Evolutionary conservation across 2,113 vertebrate species (phyloP), one percentile per base, ranked within the genome.

Genomic region (Camelus bactrianus): DNA sequence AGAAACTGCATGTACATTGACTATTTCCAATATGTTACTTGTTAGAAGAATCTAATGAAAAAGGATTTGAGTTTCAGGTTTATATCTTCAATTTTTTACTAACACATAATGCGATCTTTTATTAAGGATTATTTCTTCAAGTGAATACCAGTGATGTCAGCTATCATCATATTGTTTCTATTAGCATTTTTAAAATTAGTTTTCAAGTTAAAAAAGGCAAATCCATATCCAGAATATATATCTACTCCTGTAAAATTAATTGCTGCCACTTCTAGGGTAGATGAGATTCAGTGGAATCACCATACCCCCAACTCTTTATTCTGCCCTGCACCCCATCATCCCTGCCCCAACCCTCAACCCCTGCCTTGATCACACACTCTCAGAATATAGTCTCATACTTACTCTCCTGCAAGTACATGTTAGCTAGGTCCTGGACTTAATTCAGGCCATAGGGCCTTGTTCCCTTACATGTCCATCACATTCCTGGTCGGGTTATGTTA

Each of bases 1-100:
- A 95, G 76, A 91, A 79, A 38, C 46, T 85, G 4, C 11, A 75
- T 56, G 6, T 69, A 15, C 19, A 46, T 56, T 75, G 86, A 69
- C 75, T 87, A 56, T 88, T 94, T 96, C 93, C 65, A 91, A n/a
- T 84, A 10, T 95, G 94, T 76, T 32, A 86, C 62, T 72, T 85
- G 14, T 81, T 91, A 95, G 14, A 77, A 35, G 38, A 91, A 46
- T 75, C 56, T 93, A 81, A 91, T 80, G 72, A 56, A 84, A 90
- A 90, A 69, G 6, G 12, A 76, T 58, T 80, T 81, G 60, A 46
- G 13, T 84, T 95, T 62, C 15, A 10, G n/a, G 42, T 86, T 94
- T 90, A 38, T 35, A 60, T 67, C 32, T 56, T 64, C 16, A 89
- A 82, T 85, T 90, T 94, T 92, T 83, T 67, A 87, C 22, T 22